Evolutionary conservation across 2,888 invertebrate species (phyloP), one percentile per base, ranked within the genome.

Genomic region (Erebia aethiops): DNA sequence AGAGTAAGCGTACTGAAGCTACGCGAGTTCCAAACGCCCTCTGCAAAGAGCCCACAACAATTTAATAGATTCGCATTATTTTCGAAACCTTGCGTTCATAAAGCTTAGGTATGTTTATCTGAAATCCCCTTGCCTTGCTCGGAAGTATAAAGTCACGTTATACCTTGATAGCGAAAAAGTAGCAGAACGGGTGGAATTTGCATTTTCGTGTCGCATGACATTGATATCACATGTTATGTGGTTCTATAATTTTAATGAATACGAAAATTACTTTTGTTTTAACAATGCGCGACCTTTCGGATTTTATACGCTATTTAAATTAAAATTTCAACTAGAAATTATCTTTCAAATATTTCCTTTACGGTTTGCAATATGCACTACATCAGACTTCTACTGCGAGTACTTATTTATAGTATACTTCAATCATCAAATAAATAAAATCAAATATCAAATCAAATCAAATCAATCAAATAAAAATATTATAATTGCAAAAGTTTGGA

Each of bases 121-220:
- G 13, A n/a, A 64, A 64, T 69, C 60, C 65, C 63, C 67, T 64
- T 21, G 18, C 16, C 3, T 71, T 62, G 67, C 41, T 51, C 60
- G 51, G 52, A 67, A 52, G 3, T 60, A 67, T 41, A 60, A 35
- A 52, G 41, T 35, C 65, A 54, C 7, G 52, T 49, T n/a, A 35
- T 35, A 35, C 26, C 58, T 67, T 67, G 58, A 67, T 67, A 67
- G 49, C 67, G 58, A 83, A 86, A 85, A 89, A 86, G 82, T 81
- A 81, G 82, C 80, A 77, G 77, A 81, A 79, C 80, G 78, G 75
- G 67, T 56, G 77, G 77, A 74, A 91, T 92, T 91, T 85, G 89
- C 91, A 91, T 91, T 89, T 90, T 87, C 91, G 91, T 92, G 91
- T 86, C 67, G 81, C 91, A 92, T 91, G 91, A 88, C 77, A 77